Evolutionary conservation across 2,113 vertebrate genomes (phyloP).

Genomic region (Archocentrus centrarchus): DNA sequence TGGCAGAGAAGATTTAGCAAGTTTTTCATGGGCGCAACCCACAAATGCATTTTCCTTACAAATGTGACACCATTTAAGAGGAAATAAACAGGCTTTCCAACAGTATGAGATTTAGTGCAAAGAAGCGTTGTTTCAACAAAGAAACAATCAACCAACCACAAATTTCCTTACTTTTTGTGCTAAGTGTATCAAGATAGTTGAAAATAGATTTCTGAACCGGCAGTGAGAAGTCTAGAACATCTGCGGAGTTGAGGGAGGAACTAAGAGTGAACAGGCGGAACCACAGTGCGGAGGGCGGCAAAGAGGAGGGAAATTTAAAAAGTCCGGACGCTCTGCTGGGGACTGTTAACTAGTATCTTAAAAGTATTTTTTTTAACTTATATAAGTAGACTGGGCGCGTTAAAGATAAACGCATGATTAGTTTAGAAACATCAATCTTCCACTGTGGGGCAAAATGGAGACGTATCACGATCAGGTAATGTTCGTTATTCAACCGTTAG

Average conservation of each 20-base stretch:
- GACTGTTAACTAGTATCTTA: neutral
- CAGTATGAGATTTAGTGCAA: no score
- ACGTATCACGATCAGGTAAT: constrained; percentile 66
- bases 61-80: no score
- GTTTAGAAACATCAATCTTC: neutral
- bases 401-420: neutral
- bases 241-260: neutral
- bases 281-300: constrained; percentile 34
- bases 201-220: neutral
- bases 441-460: constrained; percentile 57
- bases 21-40: no score
- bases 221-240: neutral
- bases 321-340: constrained; percentile 20
- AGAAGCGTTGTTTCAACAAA: no score
- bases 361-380: neutral
- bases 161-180: no score
- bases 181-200: neutral
- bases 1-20: no score
- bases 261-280: constrained; percentile 60
- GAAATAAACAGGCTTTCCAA: no score
- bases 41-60: no score
- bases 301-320: constrained; percentile 82
- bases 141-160: no score
- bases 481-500: neutral
- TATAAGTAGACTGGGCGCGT: accelerated